A percentile compares a stretch with the other conserved stretches of the same genome.
Conservation (phyloP, 2,888 invertebrate species). For the Urechis unicinctus region DNA sequence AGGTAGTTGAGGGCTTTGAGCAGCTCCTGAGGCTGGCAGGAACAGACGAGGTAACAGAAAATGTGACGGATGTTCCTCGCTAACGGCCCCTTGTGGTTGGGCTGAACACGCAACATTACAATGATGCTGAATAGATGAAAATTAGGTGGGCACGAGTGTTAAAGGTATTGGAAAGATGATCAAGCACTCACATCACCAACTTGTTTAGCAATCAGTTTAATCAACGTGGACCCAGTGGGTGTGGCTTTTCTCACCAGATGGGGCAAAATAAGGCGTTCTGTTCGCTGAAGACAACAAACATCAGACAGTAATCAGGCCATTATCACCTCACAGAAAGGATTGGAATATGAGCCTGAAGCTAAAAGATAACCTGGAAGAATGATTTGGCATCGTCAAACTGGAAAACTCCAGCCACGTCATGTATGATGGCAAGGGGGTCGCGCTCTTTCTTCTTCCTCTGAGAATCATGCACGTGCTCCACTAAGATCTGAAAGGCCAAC, state of each 20-base stretch:
- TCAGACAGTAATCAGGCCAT: not conserved
- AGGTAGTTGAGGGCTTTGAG: constrained; percentile 38
- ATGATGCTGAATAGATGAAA: no score
- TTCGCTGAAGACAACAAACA: constrained; percentile 26
- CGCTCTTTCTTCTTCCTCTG: constrained; percentile 7
- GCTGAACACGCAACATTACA: no score
- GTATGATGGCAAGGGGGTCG: constrained; percentile 33
- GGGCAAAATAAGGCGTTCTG: constrained; percentile 43
- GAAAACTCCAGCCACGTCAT: constrained; percentile 37
- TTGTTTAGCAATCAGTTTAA: constrained; percentile 36
- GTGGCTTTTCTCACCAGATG: constrained; percentile 43
- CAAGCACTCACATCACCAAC: constrained; percentile 21
- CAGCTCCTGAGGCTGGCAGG: constrained; percentile 36
- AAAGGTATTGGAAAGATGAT: not conserved
- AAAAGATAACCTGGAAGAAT: constrained; percentile 34
- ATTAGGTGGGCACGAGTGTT: not conserved
- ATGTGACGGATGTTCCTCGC: constrained; percentile 45
- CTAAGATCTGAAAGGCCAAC: constrained; percentile 28
- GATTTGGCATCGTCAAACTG: constrained; percentile 35
- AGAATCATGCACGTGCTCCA: constrained; percentile 35
- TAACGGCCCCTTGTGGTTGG: constrained; percentile 40
- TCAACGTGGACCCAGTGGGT: constrained; percentile 33
- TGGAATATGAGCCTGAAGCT: not conserved
- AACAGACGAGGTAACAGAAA: constrained; percentile 47
- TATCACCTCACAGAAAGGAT: constrained; percentile 1